Percentiles rank a stretch among this genome's conserved stretches.
phyloP scores from a whole-genome alignment of 2,797 vertebrate species.

The Triplophysa bombifrons region DNA sequence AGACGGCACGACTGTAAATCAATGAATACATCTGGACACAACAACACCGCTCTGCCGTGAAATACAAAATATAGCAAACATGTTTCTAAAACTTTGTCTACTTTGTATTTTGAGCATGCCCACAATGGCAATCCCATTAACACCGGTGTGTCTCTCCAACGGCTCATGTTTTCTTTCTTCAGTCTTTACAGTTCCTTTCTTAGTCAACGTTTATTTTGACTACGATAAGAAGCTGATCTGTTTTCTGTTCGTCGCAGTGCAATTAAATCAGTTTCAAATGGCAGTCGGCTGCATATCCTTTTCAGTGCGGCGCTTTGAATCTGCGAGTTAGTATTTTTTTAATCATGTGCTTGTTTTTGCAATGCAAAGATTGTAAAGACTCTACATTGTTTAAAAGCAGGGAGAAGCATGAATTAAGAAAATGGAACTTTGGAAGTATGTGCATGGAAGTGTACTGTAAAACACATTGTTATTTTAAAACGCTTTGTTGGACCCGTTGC shows the following conservation, averaged over 20 bases:
- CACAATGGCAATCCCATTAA: neutral
- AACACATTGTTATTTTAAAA: slow-evolving; percentile 38
- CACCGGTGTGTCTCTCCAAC: neutral
- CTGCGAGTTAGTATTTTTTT: slow-evolving; percentile 44
- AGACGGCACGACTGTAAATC: slow-evolving; percentile 39
- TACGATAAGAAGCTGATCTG: slow-evolving; percentile 4
- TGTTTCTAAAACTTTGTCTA: slow-evolving; percentile 39
- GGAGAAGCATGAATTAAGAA: slow-evolving; percentile 54
- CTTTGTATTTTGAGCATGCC: neutral
- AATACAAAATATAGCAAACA: slow-evolving; percentile 12
- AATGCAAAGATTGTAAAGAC: slow-evolving; percentile 33
- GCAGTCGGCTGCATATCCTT: slow-evolving; percentile 9
- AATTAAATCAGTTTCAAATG: slow-evolving; percentile 53
- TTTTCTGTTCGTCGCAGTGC: slow-evolving; percentile 36
- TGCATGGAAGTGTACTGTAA: neutral
- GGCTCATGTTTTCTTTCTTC: neutral
- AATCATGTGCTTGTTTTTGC: slow-evolving; percentile 49
- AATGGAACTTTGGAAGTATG: slow-evolving; percentile 45
- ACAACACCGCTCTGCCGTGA: slow-evolving; percentile 2
- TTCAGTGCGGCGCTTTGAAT: slow-evolving; percentile 32
- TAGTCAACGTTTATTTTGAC: neutral
- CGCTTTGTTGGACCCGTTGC: slow-evolving; percentile 39
- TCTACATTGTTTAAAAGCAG: slow-evolving; percentile 49
- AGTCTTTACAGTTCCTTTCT: neutral
- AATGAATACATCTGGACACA: slow-evolving; percentile 49